A percentile compares a stretch with the other conserved stretches of the same genome.
Evolutionary conservation across 2,888 invertebrate genomes (phyloP).

Genomic region (Noctuana brunneofusca): DNA sequence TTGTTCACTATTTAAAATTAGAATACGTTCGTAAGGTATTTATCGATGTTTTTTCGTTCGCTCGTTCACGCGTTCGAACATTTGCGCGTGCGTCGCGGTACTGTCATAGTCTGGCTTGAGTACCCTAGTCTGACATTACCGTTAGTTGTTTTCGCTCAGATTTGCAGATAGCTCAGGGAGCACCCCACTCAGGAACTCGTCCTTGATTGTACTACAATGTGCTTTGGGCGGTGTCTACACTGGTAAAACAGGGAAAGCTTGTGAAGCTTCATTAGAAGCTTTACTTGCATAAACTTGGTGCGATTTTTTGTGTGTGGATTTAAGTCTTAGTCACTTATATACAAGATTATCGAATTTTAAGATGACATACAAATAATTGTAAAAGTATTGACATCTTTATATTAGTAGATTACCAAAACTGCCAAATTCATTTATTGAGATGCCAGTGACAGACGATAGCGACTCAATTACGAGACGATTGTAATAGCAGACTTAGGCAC

Average conservation of each 20-base stretch:
- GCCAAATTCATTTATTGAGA: no score
- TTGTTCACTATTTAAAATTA: conserved; percentile 14
- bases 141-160: conserved; percentile 20
- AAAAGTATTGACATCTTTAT: no score
- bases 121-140: conserved; percentile 31
- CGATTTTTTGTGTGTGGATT: neutral
- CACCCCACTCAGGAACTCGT: conserved; percentile 37
- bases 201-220: conserved; percentile 38
- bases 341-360: no score
- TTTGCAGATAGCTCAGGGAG: conserved; percentile 22
- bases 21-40: conserved; percentile 29
- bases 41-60: conserved; percentile 25
- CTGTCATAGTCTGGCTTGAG: conserved; percentile 5
- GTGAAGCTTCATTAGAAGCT: neutral
- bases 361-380: no score
- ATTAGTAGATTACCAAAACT: no score
- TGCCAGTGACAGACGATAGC: no score
- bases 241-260: neutral
- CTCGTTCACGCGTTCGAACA: conserved; percentile 24
- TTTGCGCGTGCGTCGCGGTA: conserved; percentile 21
- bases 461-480: no score
- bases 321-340: no score
- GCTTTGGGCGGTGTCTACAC: conserved; percentile 7
- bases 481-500: no score
- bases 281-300: neutral